phyloP scores from a whole-genome alignment of 2,888 invertebrate species.

The Scelioninae gen. 2 region DNA sequence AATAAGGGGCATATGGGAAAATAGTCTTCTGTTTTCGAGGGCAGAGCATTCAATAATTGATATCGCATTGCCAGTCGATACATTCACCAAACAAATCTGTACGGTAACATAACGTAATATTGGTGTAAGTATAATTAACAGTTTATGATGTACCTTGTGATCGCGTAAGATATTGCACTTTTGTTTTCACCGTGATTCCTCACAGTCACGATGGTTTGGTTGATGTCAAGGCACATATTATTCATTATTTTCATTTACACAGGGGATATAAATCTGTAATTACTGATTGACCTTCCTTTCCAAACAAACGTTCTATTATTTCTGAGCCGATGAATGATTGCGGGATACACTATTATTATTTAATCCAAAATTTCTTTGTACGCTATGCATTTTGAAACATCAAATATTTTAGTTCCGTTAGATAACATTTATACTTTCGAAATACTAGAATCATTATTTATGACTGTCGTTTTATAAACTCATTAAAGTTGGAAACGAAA shows the following conservation, averaged over 20 bases:
- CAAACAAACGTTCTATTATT: neutral
- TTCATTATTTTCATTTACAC: conserved; percentile 38
- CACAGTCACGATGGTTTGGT: neutral
- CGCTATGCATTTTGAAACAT: no score
- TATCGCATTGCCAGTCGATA: no score
- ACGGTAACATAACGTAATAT: conserved; percentile 65
- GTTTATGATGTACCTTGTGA: conserved; percentile 62
- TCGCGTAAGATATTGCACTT: conserved; percentile 48
- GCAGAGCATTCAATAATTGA: no score
- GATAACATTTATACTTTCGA: no score
- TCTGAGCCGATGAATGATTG: neutral
- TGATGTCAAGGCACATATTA: conserved; percentile 19
- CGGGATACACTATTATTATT: no score
- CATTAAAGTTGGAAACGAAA: no score
- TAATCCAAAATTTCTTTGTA: no score
- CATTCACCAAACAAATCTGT: conserved; percentile 65
- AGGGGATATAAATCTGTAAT: conserved; percentile 30
- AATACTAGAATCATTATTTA: no score
- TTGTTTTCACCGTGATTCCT: conserved; percentile 27
- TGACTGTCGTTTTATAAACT: no score
- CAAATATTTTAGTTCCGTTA: no score
- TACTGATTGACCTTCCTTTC: conserved; percentile 14
- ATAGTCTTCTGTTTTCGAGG: no score
- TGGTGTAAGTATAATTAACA: conserved; percentile 69
- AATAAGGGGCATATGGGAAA: no score